These are phyloP conservation scores for Platyrinchus mystaceus DNA, from an alignment of 2,797 vertebrate genomes.

Conservation along the genomic window DNA sequence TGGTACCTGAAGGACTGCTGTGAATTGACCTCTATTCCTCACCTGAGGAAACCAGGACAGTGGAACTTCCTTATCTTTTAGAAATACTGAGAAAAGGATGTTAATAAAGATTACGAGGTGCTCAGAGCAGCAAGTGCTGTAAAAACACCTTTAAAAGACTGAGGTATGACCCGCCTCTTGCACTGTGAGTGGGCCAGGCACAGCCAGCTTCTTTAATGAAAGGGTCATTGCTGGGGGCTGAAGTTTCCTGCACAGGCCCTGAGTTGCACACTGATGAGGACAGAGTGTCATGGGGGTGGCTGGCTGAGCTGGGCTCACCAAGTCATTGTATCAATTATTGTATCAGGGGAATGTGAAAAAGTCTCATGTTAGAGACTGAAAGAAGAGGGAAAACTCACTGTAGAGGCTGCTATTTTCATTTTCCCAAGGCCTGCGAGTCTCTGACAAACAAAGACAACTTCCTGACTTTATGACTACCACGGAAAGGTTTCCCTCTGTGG, in stretches of 20 bases:
- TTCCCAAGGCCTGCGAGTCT: background rate
- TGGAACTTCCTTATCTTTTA: background rate
- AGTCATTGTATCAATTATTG: background rate
- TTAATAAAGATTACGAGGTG: background rate
- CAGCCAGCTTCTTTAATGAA: background rate
- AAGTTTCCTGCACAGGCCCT: background rate
- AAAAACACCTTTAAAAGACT: background rate
- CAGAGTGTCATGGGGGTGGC: background rate
- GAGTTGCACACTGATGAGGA: background rate
- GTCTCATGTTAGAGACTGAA: background rate
- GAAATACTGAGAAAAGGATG: background rate
- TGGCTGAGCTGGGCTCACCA: background rate
- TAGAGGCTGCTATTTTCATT: background rate
- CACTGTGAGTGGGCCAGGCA: background rate
- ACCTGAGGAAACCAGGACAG: background rate
- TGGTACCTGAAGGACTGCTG: background rate
- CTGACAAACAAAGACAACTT: background rate
- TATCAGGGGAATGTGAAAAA: background rate
- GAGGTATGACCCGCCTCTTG: background rate
- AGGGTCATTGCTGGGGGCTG: background rate
- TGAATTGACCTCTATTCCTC: background rate
- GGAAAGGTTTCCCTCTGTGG: background rate
- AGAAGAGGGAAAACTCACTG: background rate
- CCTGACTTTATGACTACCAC: background rate
- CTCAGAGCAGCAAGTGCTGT: background rate